Conservation (phyloP, 2,888 invertebrate genomes). For the Automeris io region DNA sequence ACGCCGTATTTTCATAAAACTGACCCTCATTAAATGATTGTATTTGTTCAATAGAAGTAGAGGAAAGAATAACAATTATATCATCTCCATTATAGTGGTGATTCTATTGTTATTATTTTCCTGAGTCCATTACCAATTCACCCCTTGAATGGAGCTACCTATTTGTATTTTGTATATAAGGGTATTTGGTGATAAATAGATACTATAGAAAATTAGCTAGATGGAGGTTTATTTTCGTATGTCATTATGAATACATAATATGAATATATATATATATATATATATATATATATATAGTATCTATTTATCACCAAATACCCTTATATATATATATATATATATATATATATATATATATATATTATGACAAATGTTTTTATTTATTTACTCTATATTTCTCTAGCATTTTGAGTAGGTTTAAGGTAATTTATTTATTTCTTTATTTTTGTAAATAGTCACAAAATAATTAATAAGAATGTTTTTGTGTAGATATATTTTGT, state of each 20-base stretch:
- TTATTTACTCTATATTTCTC: no score
- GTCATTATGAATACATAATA: constrained; percentile 16
- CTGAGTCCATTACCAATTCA: constrained; percentile 58
- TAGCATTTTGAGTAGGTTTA: no score
- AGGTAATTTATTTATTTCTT: no score
- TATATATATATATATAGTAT: no score
- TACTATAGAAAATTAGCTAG: constrained; percentile 46
- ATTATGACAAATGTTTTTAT: no score
- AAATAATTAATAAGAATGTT: no score
- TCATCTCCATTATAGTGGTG: constrained; percentile 18
- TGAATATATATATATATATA: no score
- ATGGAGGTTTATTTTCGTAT: constrained; percentile 49
- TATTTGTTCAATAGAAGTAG: constrained; percentile 21
- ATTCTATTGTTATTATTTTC: constrained; percentile 4
- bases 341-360: no score
- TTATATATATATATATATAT: no score
- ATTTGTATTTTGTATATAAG: constrained; percentile 36
- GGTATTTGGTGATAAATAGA: constrained; percentile 49
- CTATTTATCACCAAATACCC: no score
- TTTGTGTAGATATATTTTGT: no score
- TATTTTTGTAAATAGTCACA: no score
- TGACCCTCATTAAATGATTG: constrained; percentile 29
- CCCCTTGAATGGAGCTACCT: constrained; percentile 40
- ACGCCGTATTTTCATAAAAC: constrained; percentile 19
- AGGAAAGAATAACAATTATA: constrained; percentile 1